phyloP scores from a whole-genome alignment of 2,888 invertebrate species.

The Carterocephalus palaemon region DNA sequence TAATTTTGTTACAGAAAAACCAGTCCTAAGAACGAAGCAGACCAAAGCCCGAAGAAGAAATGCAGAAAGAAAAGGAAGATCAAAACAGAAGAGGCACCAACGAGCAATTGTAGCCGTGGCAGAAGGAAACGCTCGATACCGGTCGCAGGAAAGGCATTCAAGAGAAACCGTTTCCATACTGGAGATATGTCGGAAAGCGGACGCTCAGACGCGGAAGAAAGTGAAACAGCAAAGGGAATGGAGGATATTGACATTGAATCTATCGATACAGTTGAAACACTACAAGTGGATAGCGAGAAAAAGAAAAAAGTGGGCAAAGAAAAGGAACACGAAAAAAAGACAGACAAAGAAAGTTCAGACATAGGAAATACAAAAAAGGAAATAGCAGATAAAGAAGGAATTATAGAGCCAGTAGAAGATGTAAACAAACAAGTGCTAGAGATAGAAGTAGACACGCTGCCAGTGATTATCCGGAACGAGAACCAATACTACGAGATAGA shows the following conservation, averaged over 20 bases:
- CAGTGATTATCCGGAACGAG: constrained; percentile 33
- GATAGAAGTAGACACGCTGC: constrained; percentile 34
- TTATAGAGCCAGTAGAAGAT: constrained; percentile 1
- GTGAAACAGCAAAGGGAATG: background rate
- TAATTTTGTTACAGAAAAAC: constrained; percentile 9
- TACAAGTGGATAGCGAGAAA: background rate
- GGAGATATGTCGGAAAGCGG: too few relatives aligned
- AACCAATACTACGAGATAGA: constrained; percentile 39
- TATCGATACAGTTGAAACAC: background rate
- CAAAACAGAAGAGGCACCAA: constrained; percentile 7
- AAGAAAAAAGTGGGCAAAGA: background rate
- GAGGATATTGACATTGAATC: background rate
- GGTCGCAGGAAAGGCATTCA: too few relatives aligned
- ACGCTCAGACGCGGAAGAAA: too few relatives aligned
- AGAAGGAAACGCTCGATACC: too few relatives aligned
- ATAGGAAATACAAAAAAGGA: background rate
- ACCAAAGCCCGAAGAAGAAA: background rate
- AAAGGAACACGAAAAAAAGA: too few relatives aligned
- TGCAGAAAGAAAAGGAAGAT: constrained; percentile 24
- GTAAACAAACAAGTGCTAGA: constrained; percentile 22
- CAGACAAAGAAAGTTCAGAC: background rate
- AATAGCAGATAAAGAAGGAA: constrained; percentile 6
- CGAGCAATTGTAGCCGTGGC: too few relatives aligned
- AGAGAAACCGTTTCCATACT: too few relatives aligned
- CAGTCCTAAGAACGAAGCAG: background rate